phyloP scores from a whole-genome alignment of 1,140 invertebrate genomes.

The Philopotamus ludificatus region DNA sequence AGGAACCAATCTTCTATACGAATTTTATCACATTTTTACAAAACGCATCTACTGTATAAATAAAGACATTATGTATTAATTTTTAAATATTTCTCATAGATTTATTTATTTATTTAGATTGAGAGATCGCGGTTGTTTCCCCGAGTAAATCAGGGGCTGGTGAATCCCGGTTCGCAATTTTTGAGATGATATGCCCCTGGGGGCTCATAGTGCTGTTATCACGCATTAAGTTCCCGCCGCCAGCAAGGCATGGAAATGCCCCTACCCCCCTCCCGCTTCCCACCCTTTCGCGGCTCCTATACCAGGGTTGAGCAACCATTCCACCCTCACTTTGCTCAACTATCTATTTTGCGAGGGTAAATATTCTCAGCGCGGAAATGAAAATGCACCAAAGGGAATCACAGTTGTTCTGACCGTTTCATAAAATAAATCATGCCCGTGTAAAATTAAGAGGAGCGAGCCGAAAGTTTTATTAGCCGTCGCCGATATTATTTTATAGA shows the following conservation, averaged over 20 bases:
- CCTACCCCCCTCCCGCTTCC: background rate
- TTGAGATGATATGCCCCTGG: slow-evolving; percentile 39
- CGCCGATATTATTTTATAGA: no score
- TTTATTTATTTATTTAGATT: no score
- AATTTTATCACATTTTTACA: no score
- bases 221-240: slow-evolving; percentile 38
- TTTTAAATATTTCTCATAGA: no score
- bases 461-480: slow-evolving; percentile 10
- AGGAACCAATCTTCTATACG: no score
- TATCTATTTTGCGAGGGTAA: slow-evolving; percentile 9
- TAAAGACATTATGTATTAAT: no score
- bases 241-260: slow-evolving; percentile 26
- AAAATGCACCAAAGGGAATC: background rate
- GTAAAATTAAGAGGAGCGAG: slow-evolving; percentile 3
- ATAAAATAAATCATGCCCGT: slow-evolving; percentile 6
- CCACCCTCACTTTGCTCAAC: background rate
- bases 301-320: background rate
- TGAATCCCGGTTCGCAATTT: slow-evolving; percentile 40
- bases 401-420: background rate
- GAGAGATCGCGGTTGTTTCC: no score
- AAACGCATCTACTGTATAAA: no score
- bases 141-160: slow-evolving; percentile 38
- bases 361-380: slow-evolving; percentile 8
- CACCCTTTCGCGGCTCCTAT: background rate
- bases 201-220: slow-evolving; percentile 39